Base-by-base conservation (phyloP, 1,140 invertebrate genomes). In the Lanistes nyassanus region DNA sequence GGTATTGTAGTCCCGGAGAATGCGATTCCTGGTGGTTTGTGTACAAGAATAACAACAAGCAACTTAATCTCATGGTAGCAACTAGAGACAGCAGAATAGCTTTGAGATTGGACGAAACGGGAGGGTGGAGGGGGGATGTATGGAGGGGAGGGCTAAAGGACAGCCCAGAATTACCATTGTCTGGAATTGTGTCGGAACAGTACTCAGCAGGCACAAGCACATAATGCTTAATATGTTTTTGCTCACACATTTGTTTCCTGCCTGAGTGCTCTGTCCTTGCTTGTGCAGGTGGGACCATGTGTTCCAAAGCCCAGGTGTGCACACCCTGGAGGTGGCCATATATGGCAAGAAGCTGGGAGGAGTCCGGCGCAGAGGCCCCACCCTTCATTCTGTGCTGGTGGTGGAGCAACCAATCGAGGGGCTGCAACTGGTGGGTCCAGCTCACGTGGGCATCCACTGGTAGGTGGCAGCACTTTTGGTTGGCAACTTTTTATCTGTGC, bases 401-500 rank as follows among this genome's bases (percentile, higher is more conserved):
- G 75, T 79, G 31, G 66, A 79, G 56, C 70, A 79, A 66, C 75
- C 74, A 76, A 76, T 79, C 78, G 74, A 47, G 56, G 78, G 66
- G 26, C 71, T 79, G 70, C 71, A 58, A 21, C 66, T 79, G 37
- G 42, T 42, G 19, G 78, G 78, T 16, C 78, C 78, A 26, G 74
- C 74, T 23, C 74, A 76, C 34, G 75, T 74, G 11, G 78, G 71
- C 23, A 76, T 79, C 58, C 56, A 58, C 36, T 74, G 78, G 78
- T 79, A 75, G 75, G 75, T 76, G 56, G 69, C 69, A 42, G 56
- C 56, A 60, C 69, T 60, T 31, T n/a, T 70, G 6, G 31, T 21
- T 70, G 29, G 16, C 19, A 53, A 23, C 19, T 29, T 69, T 42
- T 69, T 51, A 55, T 67, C 23, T 42, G 16, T 37, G 31, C 56